A percentile compares a stretch with the other conserved stretches of the same genome.
phyloP scores from a whole-genome alignment of 2,797 vertebrate species.

The Schizothorax lantsangensis region DNA sequence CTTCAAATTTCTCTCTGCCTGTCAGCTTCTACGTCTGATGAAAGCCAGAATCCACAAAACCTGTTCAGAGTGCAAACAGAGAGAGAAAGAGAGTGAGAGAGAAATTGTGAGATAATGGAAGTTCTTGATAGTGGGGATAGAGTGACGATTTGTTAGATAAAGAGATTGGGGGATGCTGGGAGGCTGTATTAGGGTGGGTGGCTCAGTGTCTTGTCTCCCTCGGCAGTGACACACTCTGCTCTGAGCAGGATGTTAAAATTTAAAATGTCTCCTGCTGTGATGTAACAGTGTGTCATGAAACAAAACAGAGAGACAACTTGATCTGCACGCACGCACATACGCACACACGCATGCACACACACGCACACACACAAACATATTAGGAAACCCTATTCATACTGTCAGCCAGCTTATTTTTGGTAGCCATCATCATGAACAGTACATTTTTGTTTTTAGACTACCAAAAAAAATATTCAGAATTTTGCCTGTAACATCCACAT shows the following conservation, averaged over 20 bases:
- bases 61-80: conserved; percentile 2
- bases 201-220: conserved; percentile 22
- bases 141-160: conserved; percentile 27
- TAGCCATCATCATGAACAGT: not conserved
- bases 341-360: not conserved
- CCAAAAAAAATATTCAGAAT: not conserved
- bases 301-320: not conserved
- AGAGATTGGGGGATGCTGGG: conserved; percentile 2
- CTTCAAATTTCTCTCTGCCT: conserved; percentile 16
- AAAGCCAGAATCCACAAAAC: conserved; percentile 25
- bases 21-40: conserved; percentile 18
- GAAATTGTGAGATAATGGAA: conserved; percentile 19
- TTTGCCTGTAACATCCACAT: not conserved
- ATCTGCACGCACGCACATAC: conserved; percentile 35
- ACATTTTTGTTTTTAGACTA: not conserved
- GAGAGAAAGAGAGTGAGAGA: not conserved
- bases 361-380: conserved; percentile 26
- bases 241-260: conserved; percentile 41
- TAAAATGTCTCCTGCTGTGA: conserved; percentile 31
- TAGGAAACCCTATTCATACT: not conserved
- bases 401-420: not conserved
- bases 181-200: not conserved
- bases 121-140: conserved; percentile 18
- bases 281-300: conserved; percentile 40
- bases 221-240: not conserved